These are phyloP conservation scores for Loris lydekkerianus DNA, from an alignment of 2,797 vertebrate species.

Conservation along the genomic window DNA sequence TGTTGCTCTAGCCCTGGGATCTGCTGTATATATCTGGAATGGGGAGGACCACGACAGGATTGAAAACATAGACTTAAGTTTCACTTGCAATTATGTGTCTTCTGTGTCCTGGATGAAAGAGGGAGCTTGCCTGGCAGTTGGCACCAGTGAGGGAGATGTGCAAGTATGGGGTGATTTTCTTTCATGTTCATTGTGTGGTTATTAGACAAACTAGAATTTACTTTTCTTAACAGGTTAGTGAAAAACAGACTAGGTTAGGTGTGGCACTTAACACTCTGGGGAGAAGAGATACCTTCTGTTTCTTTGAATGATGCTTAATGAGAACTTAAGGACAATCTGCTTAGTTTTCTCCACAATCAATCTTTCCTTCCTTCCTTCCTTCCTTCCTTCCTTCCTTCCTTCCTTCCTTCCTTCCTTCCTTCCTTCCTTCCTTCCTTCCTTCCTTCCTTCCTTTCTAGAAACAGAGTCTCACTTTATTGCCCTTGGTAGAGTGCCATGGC, in stretches of 20 bases:
- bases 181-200: constrained; percentile 32
- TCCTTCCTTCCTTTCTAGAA: neutral
- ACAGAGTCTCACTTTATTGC: no score
- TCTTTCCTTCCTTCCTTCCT: neutral
- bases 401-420: neutral
- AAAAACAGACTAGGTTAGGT: neutral
- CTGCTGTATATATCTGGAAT: constrained; percentile 89
- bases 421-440: no score
- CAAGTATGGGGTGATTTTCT: constrained; percentile 85
- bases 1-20: constrained; percentile 89
- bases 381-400: no score
- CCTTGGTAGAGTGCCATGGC: no score
- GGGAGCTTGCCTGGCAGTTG: constrained; percentile 88
- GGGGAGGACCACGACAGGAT: constrained; percentile 80
- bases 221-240: neutral
- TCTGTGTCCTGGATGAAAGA: constrained; percentile 90
- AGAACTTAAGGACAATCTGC: neutral
- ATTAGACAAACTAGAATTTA: neutral
- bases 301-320: neutral
- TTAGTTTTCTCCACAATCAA: neutral
- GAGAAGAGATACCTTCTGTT: neutral
- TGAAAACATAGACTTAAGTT: constrained; percentile 84
- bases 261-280: neutral
- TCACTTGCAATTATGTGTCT: constrained; percentile 85
- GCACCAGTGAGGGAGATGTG: constrained; percentile 90